phyloP scores from a whole-genome alignment of 2,113 vertebrate species.

The Cyanoderma ruficeps region DNA sequence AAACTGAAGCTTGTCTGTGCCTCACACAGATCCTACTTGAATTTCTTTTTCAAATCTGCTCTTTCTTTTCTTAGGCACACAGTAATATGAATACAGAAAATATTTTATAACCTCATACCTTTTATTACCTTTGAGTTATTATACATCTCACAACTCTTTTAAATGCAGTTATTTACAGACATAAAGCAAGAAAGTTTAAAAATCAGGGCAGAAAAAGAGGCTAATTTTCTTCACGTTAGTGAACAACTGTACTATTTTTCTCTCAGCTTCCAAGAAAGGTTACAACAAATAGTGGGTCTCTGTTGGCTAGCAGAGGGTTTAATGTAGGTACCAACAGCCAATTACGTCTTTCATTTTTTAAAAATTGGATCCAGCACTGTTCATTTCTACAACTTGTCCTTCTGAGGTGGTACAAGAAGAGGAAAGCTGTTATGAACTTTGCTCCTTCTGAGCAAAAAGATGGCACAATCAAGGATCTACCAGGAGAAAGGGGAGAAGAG shows the following conservation, averaged over 20 bases:
- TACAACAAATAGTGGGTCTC: neutral
- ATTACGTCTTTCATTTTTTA: neutral
- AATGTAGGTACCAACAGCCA: neutral
- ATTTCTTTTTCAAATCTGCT: neutral
- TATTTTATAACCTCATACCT: neutral
- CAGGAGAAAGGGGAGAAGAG: neutral
- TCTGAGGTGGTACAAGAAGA: neutral
- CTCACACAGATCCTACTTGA: neutral
- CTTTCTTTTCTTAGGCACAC: neutral
- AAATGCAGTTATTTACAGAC: neutral
- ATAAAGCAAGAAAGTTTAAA: neutral
- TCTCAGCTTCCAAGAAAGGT: neutral
- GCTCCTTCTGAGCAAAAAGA: neutral
- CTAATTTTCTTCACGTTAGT: neutral
- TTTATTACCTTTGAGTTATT: neutral
- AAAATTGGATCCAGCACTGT: neutral
- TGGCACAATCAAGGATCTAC: neutral
- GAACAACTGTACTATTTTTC: neutral
- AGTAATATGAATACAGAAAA: neutral
- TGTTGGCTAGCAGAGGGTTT: neutral
- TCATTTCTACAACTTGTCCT: neutral
- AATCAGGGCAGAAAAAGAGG: neutral
- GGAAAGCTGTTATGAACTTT: neutral
- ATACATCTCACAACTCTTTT: neutral
- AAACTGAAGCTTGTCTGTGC: neutral